Evolutionary conservation across 1,140 invertebrate species (phyloP).

Genomic region (Bombus pascuorum): DNA sequence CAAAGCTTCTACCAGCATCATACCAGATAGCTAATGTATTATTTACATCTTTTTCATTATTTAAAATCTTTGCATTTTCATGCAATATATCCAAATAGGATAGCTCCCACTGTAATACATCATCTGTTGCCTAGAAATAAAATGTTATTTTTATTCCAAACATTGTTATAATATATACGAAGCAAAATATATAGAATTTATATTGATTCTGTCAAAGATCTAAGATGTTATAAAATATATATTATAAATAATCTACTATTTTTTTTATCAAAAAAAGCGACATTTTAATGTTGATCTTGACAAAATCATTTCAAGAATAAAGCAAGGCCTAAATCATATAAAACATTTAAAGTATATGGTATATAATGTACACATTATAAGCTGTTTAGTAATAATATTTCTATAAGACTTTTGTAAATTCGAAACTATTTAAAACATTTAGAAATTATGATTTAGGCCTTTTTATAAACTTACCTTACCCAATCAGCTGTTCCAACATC

Average conservation of each 20-base stretch:
- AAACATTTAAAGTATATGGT: background rate
- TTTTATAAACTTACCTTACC: constrained; percentile 81
- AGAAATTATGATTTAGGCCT: constrained; percentile 55
- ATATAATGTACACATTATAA: constrained; percentile 1
- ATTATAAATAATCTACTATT: background rate
- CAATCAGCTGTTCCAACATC: constrained; percentile 88
- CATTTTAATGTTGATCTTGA: constrained; percentile 4
- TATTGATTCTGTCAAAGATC: background rate
- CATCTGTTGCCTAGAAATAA: constrained; percentile 82
- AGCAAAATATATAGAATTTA: background rate
- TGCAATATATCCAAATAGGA: constrained; percentile 84
- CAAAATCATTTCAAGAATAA: constrained; percentile 17
- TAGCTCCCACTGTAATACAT: constrained; percentile 86
- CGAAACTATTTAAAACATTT: constrained; percentile 13
- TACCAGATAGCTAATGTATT: constrained; percentile 83
- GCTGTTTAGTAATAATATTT: background rate
- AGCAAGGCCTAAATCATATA: constrained; percentile 59
- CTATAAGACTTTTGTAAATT: constrained; percentile 4
- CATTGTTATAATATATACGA: background rate
- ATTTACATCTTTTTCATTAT: constrained; percentile 60
- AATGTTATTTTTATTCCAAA: constrained; percentile 9
- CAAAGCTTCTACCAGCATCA: constrained; percentile 88
- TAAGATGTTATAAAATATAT: background rate
- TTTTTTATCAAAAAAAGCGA: background rate
- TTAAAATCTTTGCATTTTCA: constrained; percentile 65